Evolutionary conservation across 2,888 invertebrate genomes (phyloP), one percentile per base, ranked within the genome.

Genomic region (Corbicula japonica): DNA sequence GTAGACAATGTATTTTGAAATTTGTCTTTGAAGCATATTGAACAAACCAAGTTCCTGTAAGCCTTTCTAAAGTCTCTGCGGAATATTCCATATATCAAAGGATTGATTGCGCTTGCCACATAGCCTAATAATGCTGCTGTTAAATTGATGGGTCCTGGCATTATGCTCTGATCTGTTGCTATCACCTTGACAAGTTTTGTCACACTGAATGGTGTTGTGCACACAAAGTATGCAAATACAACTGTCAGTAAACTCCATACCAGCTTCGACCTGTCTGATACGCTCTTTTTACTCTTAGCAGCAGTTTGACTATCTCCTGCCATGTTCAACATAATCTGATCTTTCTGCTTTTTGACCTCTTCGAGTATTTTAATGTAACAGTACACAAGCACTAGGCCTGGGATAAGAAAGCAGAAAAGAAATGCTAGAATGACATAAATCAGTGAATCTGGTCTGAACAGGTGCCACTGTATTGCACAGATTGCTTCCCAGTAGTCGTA

Each of bases 401-500:
- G 93, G 6, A 88, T 46, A 0, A 89, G 60, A 79, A 92, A 93
- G 70, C 92, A 92, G 8, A 91, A 8, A 2, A 89, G 30, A 65
- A 90, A 92, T 6, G 92, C 92, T 0, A 87, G 54, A 18, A 90
- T 81, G 28, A 93, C 93, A 63, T 92, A 93, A 38, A 85, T 85
- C 0, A 91, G 60, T 1, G 89, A 86, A 3, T 77, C 44, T 3
- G 80, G 44, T 21, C 84, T 70, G 41, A 91, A 80, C 6, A 74
- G 65, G 28, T 88, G 87, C 93, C 93, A 93, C 56, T 90, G 86
- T 44, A 93, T 92, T 2, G 93, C 93, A 81, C 93, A 93, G 15
- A 91, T 86, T 4, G 87, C 88, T 63, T 93, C 93, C 91, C 92
- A 92, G 83, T 93, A 93, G 80, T 93, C 93, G 73, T 89, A 93